These are phyloP conservation scores for Cylindroiulus punctatus DNA, from an alignment of 2,888 invertebrate genomes.

Conservation along the genomic window DNA sequence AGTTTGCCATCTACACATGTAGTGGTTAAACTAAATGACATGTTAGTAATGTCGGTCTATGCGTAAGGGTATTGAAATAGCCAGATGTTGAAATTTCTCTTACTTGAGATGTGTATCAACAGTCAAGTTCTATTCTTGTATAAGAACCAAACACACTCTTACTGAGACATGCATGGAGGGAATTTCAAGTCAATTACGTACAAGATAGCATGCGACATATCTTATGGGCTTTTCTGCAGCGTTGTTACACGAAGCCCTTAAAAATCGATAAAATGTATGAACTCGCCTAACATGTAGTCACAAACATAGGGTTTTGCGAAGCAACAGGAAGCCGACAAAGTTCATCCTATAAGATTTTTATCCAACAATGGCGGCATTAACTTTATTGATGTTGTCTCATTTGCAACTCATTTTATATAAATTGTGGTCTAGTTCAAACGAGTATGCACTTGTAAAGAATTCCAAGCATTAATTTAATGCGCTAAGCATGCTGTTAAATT, in stretches of 20 bases:
- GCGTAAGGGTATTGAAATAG: neutral
- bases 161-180: neutral
- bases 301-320: neutral
- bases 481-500: neutral
- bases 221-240: neutral
- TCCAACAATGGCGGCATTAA: neutral
- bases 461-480: neutral
- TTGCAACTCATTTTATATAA: neutral
- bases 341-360: constrained; percentile 11
- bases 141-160: neutral
- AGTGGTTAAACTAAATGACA: constrained; percentile 1
- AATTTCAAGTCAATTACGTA: neutral
- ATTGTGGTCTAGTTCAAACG: neutral
- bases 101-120: neutral
- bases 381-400: neutral
- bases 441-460: neutral
- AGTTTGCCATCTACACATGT: neutral
- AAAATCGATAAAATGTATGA: constrained; percentile 17
- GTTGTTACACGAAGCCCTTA: neutral
- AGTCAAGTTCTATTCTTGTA: neutral
- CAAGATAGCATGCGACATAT: neutral
- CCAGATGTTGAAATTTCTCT: neutral
- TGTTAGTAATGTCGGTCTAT: neutral
- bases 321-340: neutral
- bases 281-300: neutral